These are phyloP conservation scores for Amblyopsis hoosieri DNA, from an alignment of 2,797 vertebrate genomes.

Conservation along the genomic window DNA sequence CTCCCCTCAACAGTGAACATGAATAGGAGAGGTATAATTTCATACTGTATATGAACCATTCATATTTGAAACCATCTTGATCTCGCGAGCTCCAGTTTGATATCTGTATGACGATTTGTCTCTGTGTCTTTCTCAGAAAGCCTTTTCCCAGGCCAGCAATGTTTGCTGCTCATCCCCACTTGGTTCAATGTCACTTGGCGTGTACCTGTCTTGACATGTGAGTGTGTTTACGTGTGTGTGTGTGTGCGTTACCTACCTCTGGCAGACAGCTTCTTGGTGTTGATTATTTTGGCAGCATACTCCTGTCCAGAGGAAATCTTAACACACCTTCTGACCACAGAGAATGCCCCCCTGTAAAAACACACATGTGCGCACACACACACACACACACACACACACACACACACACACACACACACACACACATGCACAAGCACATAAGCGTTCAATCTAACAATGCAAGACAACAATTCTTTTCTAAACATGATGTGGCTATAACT, in stretches of 20 bases:
- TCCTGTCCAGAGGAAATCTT: constrained; percentile 96
- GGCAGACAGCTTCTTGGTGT: constrained; percentile 97
- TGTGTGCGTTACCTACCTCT: constrained; percentile 81
- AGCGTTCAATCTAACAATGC: not conserved
- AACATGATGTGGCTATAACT: not conserved
- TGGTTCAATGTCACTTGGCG: constrained; percentile 32
- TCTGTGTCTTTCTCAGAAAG: constrained; percentile 28
- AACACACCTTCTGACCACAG: constrained; percentile 94
- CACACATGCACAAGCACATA: not conserved
- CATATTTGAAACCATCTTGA: not conserved
- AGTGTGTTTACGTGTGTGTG: constrained; percentile 3
- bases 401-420: not conserved
- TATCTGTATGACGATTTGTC: constrained; percentile 2
- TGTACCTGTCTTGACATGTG: constrained; percentile 17
- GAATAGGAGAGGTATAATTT: too few species aligned
- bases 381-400: constrained; percentile 1
- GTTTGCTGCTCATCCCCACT: constrained; percentile 43
- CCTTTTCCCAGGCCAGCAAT: constrained; percentile 34
- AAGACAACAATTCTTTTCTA: not conserved
- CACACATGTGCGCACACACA: constrained; percentile 15
- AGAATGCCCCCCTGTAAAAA: constrained; percentile 91
- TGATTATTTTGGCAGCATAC: constrained; percentile 98
- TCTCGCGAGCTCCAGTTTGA: constrained; percentile 1
- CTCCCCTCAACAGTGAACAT: too few species aligned
- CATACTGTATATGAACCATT: too few species aligned